Conservation (phyloP, 2,888 invertebrate species). For the Hesperia comma region DNA sequence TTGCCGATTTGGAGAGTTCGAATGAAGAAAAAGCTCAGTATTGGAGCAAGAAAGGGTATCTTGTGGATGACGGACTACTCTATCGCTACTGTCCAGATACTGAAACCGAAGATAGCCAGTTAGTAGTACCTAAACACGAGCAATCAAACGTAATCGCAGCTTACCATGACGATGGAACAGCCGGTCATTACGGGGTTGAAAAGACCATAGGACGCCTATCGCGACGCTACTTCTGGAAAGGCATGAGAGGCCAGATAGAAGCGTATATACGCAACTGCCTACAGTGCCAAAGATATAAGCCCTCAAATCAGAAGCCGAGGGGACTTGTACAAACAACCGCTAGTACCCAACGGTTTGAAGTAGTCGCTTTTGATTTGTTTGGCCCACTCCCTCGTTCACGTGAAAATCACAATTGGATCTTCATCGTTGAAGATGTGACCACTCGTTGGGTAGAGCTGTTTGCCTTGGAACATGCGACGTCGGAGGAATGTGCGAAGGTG, state of each 20-base stretch:
- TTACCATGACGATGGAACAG: too few relatives aligned
- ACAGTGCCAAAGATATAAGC: too few relatives aligned
- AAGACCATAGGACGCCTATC: too few relatives aligned
- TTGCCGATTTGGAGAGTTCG: background rate
- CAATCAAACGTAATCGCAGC: too few relatives aligned
- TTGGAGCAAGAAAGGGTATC: background rate
- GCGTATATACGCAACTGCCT: too few relatives aligned
- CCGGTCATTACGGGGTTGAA: too few relatives aligned
- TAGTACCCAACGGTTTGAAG: background rate
- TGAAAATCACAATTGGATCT: slow-evolving; percentile 37
- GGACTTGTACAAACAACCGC: background rate
- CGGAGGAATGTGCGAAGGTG: slow-evolving; percentile 48
- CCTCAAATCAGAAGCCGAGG: too few relatives aligned
- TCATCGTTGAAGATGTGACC: slow-evolving; percentile 40
- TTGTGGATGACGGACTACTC: background rate
- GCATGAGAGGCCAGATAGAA: too few relatives aligned
- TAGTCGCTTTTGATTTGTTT: slow-evolving; percentile 41
- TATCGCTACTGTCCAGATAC: background rate
- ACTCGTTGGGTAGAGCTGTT: slow-evolving; percentile 55
- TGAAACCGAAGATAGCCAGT: background rate
- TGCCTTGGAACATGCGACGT: slow-evolving; percentile 48
- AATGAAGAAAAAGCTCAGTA: background rate
- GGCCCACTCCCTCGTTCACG: slow-evolving; percentile 41
- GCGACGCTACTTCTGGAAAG: too few relatives aligned
- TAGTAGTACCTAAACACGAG: too few relatives aligned